These are phyloP conservation scores for Orestias chungarensis DNA, from an alignment of 2,797 vertebrate genomes.

Conservation along the genomic window DNA sequence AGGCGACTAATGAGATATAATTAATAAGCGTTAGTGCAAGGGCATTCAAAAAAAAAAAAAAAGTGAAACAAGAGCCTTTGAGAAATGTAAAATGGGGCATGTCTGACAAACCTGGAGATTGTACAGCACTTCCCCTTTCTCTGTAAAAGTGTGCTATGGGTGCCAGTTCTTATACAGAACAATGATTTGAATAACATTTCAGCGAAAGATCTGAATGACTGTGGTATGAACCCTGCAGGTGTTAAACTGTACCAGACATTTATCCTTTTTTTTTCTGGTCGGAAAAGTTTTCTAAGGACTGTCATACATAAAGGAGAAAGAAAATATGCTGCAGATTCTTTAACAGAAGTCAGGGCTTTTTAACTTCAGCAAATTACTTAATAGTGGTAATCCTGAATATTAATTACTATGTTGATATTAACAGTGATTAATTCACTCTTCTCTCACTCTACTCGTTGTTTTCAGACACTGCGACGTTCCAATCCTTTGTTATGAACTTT, in stretches of 20 bases:
- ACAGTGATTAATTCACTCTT: not conserved
- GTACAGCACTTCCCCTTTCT: constrained; percentile 59
- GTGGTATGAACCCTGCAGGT: constrained; percentile 32
- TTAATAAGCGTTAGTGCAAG: constrained; percentile 82
- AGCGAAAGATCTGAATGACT: constrained; percentile 42
- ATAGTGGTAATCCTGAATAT: not conserved
- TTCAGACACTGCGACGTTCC: not conserved
- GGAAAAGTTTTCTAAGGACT: not conserved
- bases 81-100: constrained; percentile 58
- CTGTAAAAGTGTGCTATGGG: constrained; percentile 45
- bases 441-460: not conserved
- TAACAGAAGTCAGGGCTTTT: not conserved
- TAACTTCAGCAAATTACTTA: not conserved
- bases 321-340: not conserved
- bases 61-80: constrained; percentile 69
- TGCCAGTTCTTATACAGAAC: constrained; percentile 40
- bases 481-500: not conserved
- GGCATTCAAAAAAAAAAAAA: constrained; percentile 69
- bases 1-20: constrained; percentile 87
- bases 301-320: not conserved
- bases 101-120: constrained; percentile 61
- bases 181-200: constrained; percentile 55
- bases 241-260: constrained; percentile 16
- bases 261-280: not conserved
- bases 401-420: not conserved